phyloP scores from a whole-genome alignment of 2,797 vertebrate genomes.

The Acanthurus tractus region DNA sequence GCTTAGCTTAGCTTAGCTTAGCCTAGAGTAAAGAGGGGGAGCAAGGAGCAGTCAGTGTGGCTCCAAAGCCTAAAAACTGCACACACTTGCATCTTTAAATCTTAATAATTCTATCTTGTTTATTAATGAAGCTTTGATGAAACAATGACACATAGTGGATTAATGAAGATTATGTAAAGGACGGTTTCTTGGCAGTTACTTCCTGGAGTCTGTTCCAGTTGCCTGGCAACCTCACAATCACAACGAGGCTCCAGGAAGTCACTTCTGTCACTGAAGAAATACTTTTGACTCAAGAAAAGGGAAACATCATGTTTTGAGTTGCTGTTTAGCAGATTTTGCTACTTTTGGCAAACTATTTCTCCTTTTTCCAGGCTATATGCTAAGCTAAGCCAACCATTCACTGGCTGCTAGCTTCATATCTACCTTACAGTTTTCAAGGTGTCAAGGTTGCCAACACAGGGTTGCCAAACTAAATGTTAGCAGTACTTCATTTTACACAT shows the following conservation, averaged over 20 bases:
- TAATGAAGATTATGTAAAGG: background rate
- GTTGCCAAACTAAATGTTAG: too few relatives aligned
- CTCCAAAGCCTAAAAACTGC: too few relatives aligned
- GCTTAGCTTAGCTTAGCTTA: too few relatives aligned
- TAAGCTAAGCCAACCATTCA: background rate
- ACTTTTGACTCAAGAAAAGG: background rate
- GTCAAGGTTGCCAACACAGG: too few relatives aligned
- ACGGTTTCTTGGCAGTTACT: background rate
- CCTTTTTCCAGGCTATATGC: background rate
- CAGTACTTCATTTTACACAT: too few relatives aligned
- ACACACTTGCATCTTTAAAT: too few relatives aligned
- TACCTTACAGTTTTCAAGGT: background rate
- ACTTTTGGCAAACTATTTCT: background rate
- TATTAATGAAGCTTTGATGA: too few relatives aligned
- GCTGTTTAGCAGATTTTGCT: background rate
- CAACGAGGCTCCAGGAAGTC: background rate
- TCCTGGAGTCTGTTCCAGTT: too few relatives aligned
- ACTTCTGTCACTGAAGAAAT: background rate
- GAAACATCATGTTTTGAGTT: background rate
- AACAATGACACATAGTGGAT: too few relatives aligned
- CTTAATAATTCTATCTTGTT: too few relatives aligned
- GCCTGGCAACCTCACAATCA: background rate
- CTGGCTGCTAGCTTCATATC: conserved; percentile 1
- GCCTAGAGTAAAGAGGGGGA: too few relatives aligned
- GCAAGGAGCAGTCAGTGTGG: too few relatives aligned